phyloP scores from a whole-genome alignment of 2,113 vertebrate species.

The Oophaga pumilio region DNA sequence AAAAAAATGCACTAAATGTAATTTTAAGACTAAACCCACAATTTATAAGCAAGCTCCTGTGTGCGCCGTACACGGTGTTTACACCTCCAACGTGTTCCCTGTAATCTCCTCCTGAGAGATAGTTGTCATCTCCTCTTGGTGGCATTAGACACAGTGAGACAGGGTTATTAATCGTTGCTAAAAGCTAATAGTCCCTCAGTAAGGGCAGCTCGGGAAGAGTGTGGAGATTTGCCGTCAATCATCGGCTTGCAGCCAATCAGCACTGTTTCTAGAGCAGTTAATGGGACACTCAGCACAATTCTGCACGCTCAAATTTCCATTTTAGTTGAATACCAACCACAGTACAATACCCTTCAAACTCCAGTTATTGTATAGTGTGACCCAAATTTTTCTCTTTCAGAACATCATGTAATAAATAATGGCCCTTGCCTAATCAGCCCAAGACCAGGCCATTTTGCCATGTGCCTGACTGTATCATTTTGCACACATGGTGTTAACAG shows the following conservation, averaged over 20 bases:
- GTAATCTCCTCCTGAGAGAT: not conserved
- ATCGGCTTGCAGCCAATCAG: not conserved
- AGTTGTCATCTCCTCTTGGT: not conserved
- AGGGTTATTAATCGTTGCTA: not conserved
- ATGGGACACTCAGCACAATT: not conserved
- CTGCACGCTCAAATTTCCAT: not conserved
- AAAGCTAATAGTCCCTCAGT: not conserved
- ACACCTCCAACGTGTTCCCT: not conserved
- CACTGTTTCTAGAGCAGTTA: not conserved
- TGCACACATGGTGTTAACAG: too few relatives aligned
- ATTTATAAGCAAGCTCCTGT: not conserved
- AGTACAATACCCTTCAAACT: too few relatives aligned
- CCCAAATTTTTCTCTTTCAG: too few relatives aligned
- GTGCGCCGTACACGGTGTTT: not conserved
- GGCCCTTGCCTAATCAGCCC: too few relatives aligned
- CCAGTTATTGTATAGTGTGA: not conserved
- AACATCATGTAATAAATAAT: too few relatives aligned
- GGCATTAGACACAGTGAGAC: not conserved
- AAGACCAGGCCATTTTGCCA: too few relatives aligned
- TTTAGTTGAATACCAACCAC: not conserved
- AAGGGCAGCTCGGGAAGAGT: not conserved
- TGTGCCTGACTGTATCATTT: too few relatives aligned
- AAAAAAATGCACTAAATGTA: not conserved
- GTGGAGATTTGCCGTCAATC: not conserved
- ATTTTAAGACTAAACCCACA: constrained; percentile 15